Conservation (phyloP, 1,140 invertebrate genomes). For the Drosophila auraria region DNA sequence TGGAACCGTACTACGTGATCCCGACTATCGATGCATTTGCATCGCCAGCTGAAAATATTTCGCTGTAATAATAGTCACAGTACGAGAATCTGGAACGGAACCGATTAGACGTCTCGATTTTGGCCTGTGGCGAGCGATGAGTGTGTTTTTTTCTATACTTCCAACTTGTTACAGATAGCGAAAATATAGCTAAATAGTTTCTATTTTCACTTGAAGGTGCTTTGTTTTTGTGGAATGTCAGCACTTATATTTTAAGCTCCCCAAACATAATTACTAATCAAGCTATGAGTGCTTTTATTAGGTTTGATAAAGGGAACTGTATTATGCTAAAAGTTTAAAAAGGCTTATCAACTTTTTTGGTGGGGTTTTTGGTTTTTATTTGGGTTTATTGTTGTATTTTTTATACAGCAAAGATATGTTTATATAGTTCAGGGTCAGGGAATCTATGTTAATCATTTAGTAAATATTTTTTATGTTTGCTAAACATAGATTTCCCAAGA, state of each 20-base stretch:
- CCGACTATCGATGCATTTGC: constrained; percentile 24
- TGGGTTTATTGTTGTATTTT: not conserved
- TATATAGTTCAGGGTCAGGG: not conserved
- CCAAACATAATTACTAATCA: not conserved
- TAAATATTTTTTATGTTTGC: not conserved
- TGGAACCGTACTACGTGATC: constrained; percentile 35
- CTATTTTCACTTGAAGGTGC: too few species aligned
- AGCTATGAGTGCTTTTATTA: not conserved
- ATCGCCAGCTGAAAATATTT: constrained; percentile 29
- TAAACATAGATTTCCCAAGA: not conserved
- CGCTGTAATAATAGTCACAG: constrained; percentile 46
- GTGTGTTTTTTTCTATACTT: constrained; percentile 4
- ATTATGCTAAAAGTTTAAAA: too few species aligned
- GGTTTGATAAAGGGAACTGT: not conserved
- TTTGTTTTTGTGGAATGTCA: too few species aligned
- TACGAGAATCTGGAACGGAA: constrained; percentile 49
- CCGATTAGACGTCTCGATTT: constrained; percentile 45
- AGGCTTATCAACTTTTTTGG: too few species aligned
- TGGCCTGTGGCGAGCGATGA: constrained; percentile 26
- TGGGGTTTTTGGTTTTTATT: too few species aligned
- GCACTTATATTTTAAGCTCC: too few species aligned
- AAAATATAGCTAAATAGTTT: not conserved
- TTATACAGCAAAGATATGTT: not conserved
- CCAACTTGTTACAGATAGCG: not conserved
- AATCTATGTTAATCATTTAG: not conserved